Percentiles rank a stretch among this genome's conserved stretches.
phyloP scores from a whole-genome alignment of 2,113 vertebrate genomes.

The Lepus europaeus region DNA sequence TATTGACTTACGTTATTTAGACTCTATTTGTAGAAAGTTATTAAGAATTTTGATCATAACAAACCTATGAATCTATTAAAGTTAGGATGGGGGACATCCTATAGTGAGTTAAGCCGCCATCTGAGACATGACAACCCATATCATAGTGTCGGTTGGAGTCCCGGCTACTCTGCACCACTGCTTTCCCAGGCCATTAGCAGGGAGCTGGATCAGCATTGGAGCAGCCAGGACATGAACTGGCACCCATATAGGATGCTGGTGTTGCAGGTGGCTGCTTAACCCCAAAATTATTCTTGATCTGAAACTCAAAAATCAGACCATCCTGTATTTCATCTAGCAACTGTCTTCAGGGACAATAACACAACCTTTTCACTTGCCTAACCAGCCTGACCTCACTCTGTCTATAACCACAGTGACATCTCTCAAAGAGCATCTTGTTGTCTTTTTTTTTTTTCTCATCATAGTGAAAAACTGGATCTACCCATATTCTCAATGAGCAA shows the following conservation, averaged over 20 bases:
- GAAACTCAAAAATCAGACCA: neutral
- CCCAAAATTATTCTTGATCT: neutral
- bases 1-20: neutral
- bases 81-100: neutral
- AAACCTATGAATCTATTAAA: constrained; percentile 8
- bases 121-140: too few species aligned
- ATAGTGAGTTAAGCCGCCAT: too few species aligned
- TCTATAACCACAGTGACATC: neutral
- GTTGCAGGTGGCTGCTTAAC: too few species aligned
- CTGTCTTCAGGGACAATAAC: neutral
- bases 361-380: too few species aligned
- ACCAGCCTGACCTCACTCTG: neutral
- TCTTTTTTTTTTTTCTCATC: neutral
- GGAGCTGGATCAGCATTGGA: too few species aligned
- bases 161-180: too few species aligned
- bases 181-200: too few species aligned
- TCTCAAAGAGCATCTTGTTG: neutral
- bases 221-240: too few species aligned
- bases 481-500: neutral
- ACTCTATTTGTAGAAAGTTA: neutral
- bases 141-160: too few species aligned
- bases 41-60: neutral
- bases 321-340: neutral
- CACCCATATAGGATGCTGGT: too few species aligned
- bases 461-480: neutral